phyloP scores from a whole-genome alignment of 2,888 invertebrate species.

The Sussaba pulchella region DNA sequence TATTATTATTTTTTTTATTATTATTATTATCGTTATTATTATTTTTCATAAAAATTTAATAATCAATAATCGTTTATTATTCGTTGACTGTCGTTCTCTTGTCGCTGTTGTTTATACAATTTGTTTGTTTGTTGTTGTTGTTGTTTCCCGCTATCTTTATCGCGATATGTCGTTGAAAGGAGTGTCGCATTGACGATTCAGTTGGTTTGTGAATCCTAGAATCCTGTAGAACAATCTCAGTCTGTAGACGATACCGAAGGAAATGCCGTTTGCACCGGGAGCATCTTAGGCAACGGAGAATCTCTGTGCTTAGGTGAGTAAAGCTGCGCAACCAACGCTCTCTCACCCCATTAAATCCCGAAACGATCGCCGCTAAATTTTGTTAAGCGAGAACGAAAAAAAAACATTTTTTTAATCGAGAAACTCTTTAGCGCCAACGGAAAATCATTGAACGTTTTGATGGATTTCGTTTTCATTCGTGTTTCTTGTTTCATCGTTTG shows the following conservation, averaged over 20 bases:
- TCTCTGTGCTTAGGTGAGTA: constrained; percentile 83
- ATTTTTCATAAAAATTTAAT: constrained; percentile 62
- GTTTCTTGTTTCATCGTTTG: constrained; percentile 18
- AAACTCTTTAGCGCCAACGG: constrained; percentile 39
- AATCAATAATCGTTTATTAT: constrained; percentile 46
- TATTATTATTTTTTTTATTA: constrained; percentile 63
- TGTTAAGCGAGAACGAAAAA: no score
- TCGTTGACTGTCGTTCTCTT: constrained; percentile 41
- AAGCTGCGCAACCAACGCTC: constrained; percentile 70
- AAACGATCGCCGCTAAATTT: constrained; percentile 27
- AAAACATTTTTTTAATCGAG: no score
- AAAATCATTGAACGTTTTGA: constrained; percentile 38
- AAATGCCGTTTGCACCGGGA: constrained; percentile 78
- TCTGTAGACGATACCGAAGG: constrained; percentile 82
- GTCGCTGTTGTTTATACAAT: constrained; percentile 36
- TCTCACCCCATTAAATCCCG: constrained; percentile 49
- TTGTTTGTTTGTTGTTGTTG: constrained; percentile 44
- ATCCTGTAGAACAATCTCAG: constrained; percentile 82
- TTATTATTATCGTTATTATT: constrained; percentile 7
- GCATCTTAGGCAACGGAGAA: constrained; percentile 82
- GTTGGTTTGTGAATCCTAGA: constrained; percentile 82
- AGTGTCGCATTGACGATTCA: constrained; percentile 81
- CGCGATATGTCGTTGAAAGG: constrained; percentile 75
- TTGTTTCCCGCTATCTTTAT: constrained; percentile 41
- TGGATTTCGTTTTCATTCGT: constrained; percentile 34